A percentile compares a stretch with the other conserved stretches of the same genome.
These are phyloP conservation scores for Ips typographus DNA, from an alignment of 1,140 invertebrate species.

Conservation along the genomic window DNA sequence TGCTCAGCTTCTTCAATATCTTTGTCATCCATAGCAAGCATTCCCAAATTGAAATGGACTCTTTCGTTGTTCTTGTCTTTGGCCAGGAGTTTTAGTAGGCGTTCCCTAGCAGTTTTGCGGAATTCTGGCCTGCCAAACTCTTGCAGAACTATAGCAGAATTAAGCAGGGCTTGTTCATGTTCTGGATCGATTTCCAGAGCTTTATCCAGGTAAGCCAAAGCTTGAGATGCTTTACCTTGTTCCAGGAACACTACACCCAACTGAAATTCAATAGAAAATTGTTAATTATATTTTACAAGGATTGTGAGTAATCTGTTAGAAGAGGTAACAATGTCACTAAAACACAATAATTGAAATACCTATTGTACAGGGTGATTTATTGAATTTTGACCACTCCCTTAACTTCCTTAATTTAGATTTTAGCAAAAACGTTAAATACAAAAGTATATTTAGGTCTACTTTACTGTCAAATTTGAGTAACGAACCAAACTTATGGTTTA, in stretches of 20 bases:
- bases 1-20: conserved; percentile 84
- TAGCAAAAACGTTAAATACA: conserved; percentile 16
- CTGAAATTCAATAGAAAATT: conserved; percentile 55
- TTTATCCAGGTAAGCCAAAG: conserved; percentile 89
- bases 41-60: conserved; percentile 87
- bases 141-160: conserved; percentile 93
- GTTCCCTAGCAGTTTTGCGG: conserved; percentile 73
- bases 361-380: too few relatives aligned
- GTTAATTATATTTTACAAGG: too few relatives aligned
- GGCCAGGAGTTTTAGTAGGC: conserved; percentile 77
- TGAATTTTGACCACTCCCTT: too few relatives aligned
- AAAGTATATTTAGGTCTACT: too few relatives aligned
- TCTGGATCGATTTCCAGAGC: conserved; percentile 91
- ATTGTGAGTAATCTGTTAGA: too few relatives aligned
- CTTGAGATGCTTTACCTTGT: conserved; percentile 87
- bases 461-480: too few relatives aligned
- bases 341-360: too few relatives aligned
- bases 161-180: conserved; percentile 91
- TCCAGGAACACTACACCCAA: conserved; percentile 93
- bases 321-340: too few relatives aligned
- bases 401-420: too few relatives aligned
- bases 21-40: conserved; percentile 94
- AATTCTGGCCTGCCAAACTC: conserved; percentile 79
- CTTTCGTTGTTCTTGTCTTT: conserved; percentile 82
- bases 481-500: too few relatives aligned